Evolutionary conservation across 2,888 invertebrate genomes (phyloP).

Genomic region (Mantis religiosa): DNA sequence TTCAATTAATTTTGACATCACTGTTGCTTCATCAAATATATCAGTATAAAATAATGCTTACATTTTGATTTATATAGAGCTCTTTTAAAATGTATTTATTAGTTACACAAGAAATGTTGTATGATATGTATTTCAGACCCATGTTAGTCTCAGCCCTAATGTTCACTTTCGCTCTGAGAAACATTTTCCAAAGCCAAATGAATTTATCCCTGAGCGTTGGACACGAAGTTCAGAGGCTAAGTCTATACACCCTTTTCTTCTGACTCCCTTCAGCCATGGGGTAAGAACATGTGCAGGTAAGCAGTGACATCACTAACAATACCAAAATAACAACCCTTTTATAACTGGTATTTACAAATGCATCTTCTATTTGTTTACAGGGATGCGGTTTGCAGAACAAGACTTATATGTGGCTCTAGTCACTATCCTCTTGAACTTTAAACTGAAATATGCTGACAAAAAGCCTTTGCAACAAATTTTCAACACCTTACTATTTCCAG

Average conservation of each 20-base stretch:
- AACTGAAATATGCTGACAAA: slow-evolving; percentile 40
- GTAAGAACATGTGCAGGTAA: slow-evolving; percentile 52
- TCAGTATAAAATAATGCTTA: neutral
- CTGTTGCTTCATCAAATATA: neutral
- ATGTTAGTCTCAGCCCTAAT: slow-evolving; percentile 34
- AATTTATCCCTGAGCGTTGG: slow-evolving; percentile 41
- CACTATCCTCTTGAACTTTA: slow-evolving; percentile 46
- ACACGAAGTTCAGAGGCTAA: slow-evolving; percentile 32
- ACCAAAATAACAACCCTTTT: too few relatives aligned
- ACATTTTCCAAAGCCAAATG: slow-evolving; percentile 37
- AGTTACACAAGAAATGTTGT: neutral
- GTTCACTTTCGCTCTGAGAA: slow-evolving; percentile 38
- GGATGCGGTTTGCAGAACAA: slow-evolving; percentile 52
- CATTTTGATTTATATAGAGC: neutral
- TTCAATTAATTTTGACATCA: too few relatives aligned
- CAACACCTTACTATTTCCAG: slow-evolving; percentile 50
- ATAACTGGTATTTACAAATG: too few relatives aligned
- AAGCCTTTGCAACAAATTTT: slow-evolving; percentile 44
- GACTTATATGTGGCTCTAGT: slow-evolving; percentile 48
- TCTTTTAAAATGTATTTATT: neutral
- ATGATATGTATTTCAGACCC: slow-evolving; percentile 21
- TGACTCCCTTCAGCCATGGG: slow-evolving; percentile 52
- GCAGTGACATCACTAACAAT: too few relatives aligned
- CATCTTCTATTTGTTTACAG: slow-evolving; percentile 35
- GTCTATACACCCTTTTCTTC: slow-evolving; percentile 46